These are phyloP conservation scores for Myrmecophaga tridactyla DNA, from an alignment of 2,113 vertebrate species.

Conservation along the genomic window DNA sequence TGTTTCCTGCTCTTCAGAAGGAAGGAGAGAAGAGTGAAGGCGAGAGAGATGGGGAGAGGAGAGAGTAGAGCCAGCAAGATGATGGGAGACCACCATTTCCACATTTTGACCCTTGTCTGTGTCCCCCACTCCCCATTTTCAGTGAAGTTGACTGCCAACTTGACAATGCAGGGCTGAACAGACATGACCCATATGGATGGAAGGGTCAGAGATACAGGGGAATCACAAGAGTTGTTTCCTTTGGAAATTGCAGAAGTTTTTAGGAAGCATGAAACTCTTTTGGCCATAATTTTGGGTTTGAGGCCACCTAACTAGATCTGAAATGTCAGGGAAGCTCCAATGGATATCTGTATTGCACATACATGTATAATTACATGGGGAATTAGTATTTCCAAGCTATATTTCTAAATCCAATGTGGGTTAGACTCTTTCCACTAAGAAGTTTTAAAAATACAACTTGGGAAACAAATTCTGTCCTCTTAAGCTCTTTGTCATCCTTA, in stretches of 20 bases:
- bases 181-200: background rate
- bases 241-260: background rate
- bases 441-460: slow-evolving; percentile 28
- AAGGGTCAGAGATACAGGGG: background rate
- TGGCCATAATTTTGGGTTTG: background rate
- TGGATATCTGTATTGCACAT: background rate
- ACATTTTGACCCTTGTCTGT: background rate
- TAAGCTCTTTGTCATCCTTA: background rate
- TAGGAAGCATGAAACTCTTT: background rate
- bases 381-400: background rate
- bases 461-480: background rate
- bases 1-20: background rate
- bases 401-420: background rate
- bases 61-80: background rate
- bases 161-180: background rate
- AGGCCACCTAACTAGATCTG: background rate
- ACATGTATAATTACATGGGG: background rate
- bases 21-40: background rate
- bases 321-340: background rate
- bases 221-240: background rate
- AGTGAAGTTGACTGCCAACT: background rate
- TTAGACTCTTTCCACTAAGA: background rate
- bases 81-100: background rate
- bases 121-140: background rate
- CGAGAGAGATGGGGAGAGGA: background rate